Percentiles rank a stretch among this genome's conserved stretches.
Conservation (phyloP, 2,888 invertebrate genomes). For the Diplazon laetatorius region DNA sequence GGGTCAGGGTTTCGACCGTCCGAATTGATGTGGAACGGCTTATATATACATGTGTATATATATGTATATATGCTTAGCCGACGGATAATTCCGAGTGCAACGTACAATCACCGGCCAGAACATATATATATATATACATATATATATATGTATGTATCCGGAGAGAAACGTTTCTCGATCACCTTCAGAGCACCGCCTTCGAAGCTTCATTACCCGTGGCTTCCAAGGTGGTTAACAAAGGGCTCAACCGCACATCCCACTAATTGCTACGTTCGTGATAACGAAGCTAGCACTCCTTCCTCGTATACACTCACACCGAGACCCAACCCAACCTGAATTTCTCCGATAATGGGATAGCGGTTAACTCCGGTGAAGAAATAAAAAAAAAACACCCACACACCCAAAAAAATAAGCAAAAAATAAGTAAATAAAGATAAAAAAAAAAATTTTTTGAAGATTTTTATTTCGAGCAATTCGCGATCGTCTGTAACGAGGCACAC, state of each 20-base stretch:
- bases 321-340: slow-evolving; percentile 36
- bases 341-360: slow-evolving; percentile 47
- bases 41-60: background rate
- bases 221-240: slow-evolving; percentile 63
- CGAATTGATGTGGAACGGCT: no score
- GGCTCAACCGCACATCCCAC: slow-evolving; percentile 60
- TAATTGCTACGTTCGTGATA: slow-evolving; percentile 65
- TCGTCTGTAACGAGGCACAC: slow-evolving; percentile 29
- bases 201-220: slow-evolving; percentile 60
- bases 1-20: no score
- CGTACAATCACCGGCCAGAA: background rate
- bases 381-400: slow-evolving; percentile 26
- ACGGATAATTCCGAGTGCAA: slow-evolving; percentile 16
- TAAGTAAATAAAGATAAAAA: no score
- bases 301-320: background rate
- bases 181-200: slow-evolving; percentile 54
- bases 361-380: slow-evolving; percentile 17
- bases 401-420: no score
- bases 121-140: no score
- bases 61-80: background rate
- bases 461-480: background rate
- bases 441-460: no score
- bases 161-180: slow-evolving; percentile 52
- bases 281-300: slow-evolving; percentile 50
- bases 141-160: background rate